These are phyloP conservation scores for Polyergus mexicanus DNA, from an alignment of 1,140 invertebrate species.

Conservation along the genomic window DNA sequence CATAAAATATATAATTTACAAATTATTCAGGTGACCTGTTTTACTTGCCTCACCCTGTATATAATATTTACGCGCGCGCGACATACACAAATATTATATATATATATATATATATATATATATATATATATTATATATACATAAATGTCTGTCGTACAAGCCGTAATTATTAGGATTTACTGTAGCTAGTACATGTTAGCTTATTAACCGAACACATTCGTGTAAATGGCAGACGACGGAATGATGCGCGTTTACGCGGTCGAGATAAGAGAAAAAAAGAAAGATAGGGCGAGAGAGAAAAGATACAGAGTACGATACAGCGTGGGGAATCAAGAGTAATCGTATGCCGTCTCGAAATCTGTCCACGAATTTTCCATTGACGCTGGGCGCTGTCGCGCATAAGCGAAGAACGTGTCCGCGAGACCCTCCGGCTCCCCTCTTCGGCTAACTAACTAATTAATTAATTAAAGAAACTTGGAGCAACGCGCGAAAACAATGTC, in stretches of 20 bases:
- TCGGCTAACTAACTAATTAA: slow-evolving; percentile 56
- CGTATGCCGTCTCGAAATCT: slow-evolving; percentile 78
- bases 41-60: neutral
- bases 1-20: too few species aligned
- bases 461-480: slow-evolving; percentile 66
- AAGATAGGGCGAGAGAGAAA: neutral
- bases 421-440: slow-evolving; percentile 27
- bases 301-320: slow-evolving; percentile 16
- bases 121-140: slow-evolving; percentile 70
- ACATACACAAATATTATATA: slow-evolving; percentile 71
- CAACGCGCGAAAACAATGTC: slow-evolving; percentile 50
- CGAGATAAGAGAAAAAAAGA: neutral
- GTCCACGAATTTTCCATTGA: slow-evolving; percentile 80
- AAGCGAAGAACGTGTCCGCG: slow-evolving; percentile 23
- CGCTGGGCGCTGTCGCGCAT: slow-evolving; percentile 72
- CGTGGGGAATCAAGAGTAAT: slow-evolving; percentile 48
- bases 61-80: slow-evolving; percentile 61
- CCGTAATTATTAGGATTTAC: slow-evolving; percentile 80
- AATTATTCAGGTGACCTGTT: too few species aligned
- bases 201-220: slow-evolving; percentile 70
- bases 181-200: slow-evolving; percentile 82
- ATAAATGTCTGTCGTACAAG: slow-evolving; percentile 84
- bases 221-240: slow-evolving; percentile 43
- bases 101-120: slow-evolving; percentile 26
- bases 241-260: slow-evolving; percentile 37